Conservation (phyloP, 2,113 vertebrate genomes). For the Mobula birostris region DNA sequence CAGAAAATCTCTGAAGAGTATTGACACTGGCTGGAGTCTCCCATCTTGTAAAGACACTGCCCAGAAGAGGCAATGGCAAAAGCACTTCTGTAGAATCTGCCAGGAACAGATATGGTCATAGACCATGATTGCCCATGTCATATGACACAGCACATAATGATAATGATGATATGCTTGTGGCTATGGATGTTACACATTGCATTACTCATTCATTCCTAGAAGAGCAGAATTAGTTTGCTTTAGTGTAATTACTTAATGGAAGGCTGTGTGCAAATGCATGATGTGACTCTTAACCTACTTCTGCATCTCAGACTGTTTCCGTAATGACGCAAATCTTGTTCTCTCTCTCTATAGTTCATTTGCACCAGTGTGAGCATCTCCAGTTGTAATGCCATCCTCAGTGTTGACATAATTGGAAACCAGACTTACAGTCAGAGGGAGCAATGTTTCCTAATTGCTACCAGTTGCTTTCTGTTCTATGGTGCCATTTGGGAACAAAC, state of each 20-base stretch:
- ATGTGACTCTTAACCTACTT: background rate
- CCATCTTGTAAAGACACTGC: too few relatives aligned
- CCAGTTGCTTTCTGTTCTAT: slow-evolving; percentile 5
- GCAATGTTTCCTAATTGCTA: background rate
- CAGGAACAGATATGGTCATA: too few relatives aligned
- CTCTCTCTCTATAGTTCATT: background rate
- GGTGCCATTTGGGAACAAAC: slow-evolving; percentile 19
- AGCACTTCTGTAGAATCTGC: too few relatives aligned
- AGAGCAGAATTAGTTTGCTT: background rate
- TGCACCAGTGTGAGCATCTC: background rate
- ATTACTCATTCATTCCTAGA: background rate
- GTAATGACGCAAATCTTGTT: background rate
- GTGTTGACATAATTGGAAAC: background rate
- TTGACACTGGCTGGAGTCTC: too few relatives aligned
- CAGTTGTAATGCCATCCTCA: background rate
- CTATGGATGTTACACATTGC: background rate
- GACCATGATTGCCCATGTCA: too few relatives aligned
- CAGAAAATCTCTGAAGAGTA: too few relatives aligned
- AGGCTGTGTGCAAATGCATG: background rate
- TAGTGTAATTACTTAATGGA: background rate
- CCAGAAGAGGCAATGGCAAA: too few relatives aligned
- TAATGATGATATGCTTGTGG: too few relatives aligned
- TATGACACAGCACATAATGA: too few relatives aligned
- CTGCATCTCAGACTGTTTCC: background rate
- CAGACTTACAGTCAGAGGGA: background rate